Evolutionary conservation across 2,888 invertebrate species (phyloP), one percentile per base, ranked within the genome.

Genomic region (Napeogenes sylphis): DNA sequence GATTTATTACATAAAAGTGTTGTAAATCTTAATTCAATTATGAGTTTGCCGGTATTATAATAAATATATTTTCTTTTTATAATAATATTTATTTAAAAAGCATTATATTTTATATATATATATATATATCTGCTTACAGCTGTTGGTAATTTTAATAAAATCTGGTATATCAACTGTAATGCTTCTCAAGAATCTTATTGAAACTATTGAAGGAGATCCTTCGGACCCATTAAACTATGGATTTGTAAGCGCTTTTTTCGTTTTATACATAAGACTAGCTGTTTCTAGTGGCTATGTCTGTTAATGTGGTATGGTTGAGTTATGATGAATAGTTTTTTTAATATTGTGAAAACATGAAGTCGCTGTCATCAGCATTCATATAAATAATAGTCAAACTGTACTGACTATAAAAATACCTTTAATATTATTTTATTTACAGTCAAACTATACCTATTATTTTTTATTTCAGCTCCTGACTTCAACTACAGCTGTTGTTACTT

Each of bases 151-250:
- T 66, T 60, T 85, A 51, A 70, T 82, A 4, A 73, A 78, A 6
- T 81, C 86, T 0, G 84, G 84, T 2, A 62, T 85, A 33, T 72
- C 78, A 0, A 81, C 82, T 2, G 84, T 80, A n/a, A 75, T 85
- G 70, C 61, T 83, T 4, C 42, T 84, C n/a, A 84, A 82, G 61
- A 72, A 71, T 67, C 70, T 82, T 56, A 78, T 85, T 4, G 74
- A 67, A 55, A 63, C 75, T 0, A 68, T 80, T 60, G 82, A 13
- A 21, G 55, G 83, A 71, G 69, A 70, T 4, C 2, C 21, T 51
- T 3, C 21, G 12, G 51, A 51, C 6, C 51, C 51, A 51, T 30
- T 30, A 30, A 70, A 71, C 0, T 62, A 69, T 35, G 63, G 68
- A 54, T 33, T 67, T 4, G 81, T 79, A 58, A 77, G 79, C 74